These are phyloP conservation scores for Acrocephalus arundinaceus DNA, from an alignment of 2,113 vertebrate species.

Conservation along the genomic window DNA sequence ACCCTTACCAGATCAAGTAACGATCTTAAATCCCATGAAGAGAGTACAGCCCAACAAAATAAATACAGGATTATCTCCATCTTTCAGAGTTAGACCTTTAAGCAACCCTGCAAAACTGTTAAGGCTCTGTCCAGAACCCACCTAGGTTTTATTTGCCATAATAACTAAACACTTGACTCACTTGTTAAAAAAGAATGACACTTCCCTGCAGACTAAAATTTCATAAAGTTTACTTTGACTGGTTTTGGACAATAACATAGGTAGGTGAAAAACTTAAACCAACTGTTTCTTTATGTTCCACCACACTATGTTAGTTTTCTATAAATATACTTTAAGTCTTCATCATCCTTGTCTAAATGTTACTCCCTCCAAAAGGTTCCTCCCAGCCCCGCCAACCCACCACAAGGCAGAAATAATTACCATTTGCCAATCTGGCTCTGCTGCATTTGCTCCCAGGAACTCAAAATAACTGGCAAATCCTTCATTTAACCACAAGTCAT, in stretches of 20 bases:
- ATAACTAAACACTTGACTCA: not conserved
- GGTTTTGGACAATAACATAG: not conserved
- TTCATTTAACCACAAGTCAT: conserved; percentile 96
- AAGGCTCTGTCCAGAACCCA: not conserved
- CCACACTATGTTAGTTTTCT: not conserved
- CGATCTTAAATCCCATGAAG: rapidly evolving
- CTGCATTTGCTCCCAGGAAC: conserved; percentile 81
- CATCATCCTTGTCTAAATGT: not conserved
- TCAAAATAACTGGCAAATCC: conserved; percentile 98
- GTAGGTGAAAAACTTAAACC: not conserved
- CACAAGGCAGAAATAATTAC: conserved; percentile 72
- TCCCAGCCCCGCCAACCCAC: not conserved
- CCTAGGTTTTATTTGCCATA: not conserved
- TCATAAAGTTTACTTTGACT: not conserved
- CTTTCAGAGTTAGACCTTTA: not conserved
- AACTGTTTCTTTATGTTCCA: not conserved
- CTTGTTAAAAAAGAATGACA: not conserved
- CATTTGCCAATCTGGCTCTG: conserved; percentile 87
- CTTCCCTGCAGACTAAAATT: not conserved
- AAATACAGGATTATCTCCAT: not conserved
- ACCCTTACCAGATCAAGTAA: not conserved
- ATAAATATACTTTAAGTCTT: not conserved
- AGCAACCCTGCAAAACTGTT: not conserved
- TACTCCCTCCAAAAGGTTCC: not conserved
- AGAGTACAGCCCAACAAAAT: not conserved